phyloP scores from a whole-genome alignment of 2,797 vertebrate species.

The Propithecus deckenii region DNA sequence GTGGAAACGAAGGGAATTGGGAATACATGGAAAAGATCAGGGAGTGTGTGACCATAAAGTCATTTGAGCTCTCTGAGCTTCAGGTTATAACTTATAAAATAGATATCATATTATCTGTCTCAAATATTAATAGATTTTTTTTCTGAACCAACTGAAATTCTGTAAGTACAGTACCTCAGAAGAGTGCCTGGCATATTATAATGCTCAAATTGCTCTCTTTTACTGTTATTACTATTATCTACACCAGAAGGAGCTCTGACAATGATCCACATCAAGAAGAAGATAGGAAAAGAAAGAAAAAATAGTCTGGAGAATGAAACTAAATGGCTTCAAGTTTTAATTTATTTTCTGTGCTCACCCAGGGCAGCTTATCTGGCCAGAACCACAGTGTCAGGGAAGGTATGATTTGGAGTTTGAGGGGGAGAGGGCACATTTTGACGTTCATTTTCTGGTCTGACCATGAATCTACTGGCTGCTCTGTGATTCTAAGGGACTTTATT shows the following conservation, averaged over 20 bases:
- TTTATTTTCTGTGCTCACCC: too few species aligned
- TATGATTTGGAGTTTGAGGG: not conserved
- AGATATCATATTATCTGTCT: not conserved
- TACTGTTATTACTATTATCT: not conserved
- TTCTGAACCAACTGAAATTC: not conserved
- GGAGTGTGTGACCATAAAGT: too few species aligned
- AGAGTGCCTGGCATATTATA: not conserved
- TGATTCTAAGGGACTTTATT: not conserved
- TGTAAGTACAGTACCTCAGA: not conserved
- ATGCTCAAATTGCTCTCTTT: not conserved
- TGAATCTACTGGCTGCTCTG: not conserved
- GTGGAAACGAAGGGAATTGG: not conserved
- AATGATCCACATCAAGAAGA: not conserved
- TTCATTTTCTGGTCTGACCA: not conserved
- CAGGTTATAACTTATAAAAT: not conserved
- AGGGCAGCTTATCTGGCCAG: not conserved
- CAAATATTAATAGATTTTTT: not conserved
- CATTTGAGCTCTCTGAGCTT: not conserved
- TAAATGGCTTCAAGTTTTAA: not conserved
- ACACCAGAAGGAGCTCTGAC: not conserved
- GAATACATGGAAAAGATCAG: rapidly evolving
- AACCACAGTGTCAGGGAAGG: not conserved
- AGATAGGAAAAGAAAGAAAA: not conserved
- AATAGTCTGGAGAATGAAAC: not conserved
- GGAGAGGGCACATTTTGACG: rapidly evolving